Base-by-base conservation (phyloP, 2,888 invertebrate species). In the Andrena minutula region DNA sequence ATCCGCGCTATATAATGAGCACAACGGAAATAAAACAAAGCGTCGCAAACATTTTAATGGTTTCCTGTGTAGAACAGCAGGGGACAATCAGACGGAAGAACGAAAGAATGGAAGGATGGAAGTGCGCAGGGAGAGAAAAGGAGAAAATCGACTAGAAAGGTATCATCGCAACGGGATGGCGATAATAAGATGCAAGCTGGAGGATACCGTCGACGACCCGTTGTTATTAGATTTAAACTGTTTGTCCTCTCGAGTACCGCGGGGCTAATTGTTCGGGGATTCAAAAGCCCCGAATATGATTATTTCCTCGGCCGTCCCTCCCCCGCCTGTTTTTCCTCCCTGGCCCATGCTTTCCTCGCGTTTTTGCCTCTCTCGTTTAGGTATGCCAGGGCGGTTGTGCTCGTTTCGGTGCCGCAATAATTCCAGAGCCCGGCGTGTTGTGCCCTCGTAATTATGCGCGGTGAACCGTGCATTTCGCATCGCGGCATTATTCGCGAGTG, bases 201-300 rank as follows among this genome's bases (percentile, higher is more conserved):
- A 32, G 35, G 63, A 64, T 53, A 53, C 28, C 35, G 60, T 77
- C 78, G 81, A 85, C 84, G 88, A 70, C 77, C 73, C 76, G 84
- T 65, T 75, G 89, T 90, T 90, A 91, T 91, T 90, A 91, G 85
- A 91, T 91, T 91, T 87, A 88, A 91, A 90, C 87, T 86, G 90
- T 89, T 89, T 89, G 87, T 85, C 78, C 85, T 84, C 79, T 82
- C 84, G 79, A 83, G 85, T 80, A 80, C 69, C 63, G 32, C 85
- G 83, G 72, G 75, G 82, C 87, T 91, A 91, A 91, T 91, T 90
- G 89, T 90, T 86, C 87, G 72, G 79, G 81, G 83, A 87, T 83
- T 87, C 85, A 83, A 82, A 82, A 76, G 83, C 61, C 30, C 79
- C 72, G 84, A 86, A 86, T 88, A 87, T 88, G 88, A 88, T 88